Evolutionary conservation across 1,140 invertebrate species (phyloP).

Genomic region (Tetragnatha versicolor): DNA sequence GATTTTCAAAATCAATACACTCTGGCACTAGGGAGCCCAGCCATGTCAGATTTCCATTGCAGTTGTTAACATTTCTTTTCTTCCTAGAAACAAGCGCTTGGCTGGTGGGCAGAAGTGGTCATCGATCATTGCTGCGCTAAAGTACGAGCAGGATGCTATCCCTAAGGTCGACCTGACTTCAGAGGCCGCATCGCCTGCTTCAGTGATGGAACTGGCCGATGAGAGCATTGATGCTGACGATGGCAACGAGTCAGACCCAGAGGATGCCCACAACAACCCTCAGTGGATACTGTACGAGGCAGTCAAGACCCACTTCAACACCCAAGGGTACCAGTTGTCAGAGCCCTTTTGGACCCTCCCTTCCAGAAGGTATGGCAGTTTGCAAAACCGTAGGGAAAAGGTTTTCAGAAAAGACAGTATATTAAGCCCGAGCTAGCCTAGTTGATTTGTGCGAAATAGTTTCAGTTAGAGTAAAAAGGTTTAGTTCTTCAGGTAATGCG

Average conservation of each 20-base stretch:
- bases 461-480: too few relatives aligned
- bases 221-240: conserved; percentile 60
- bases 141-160: conserved; percentile 69
- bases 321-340: conserved; percentile 76
- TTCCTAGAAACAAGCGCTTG: conserved; percentile 64
- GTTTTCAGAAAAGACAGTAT: background rate
- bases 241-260: conserved; percentile 59
- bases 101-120: conserved; percentile 67
- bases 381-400: background rate
- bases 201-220: conserved; percentile 58
- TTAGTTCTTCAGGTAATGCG: too few relatives aligned
- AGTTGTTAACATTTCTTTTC: too few relatives aligned
- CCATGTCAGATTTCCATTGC: too few relatives aligned
- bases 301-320: conserved; percentile 73
- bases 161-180: conserved; percentile 43
- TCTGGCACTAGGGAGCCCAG: too few relatives aligned
- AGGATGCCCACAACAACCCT: conserved; percentile 70
- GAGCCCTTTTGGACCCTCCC: conserved; percentile 94
- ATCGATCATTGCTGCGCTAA: conserved; percentile 69
- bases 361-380: conserved; percentile 69
- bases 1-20: too few relatives aligned
- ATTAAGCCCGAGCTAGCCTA: too few relatives aligned
- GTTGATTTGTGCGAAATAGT: too few relatives aligned
- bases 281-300: conserved; percentile 82
- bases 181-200: conserved; percentile 17